phyloP scores from a whole-genome alignment of 1,140 invertebrate species.

The Ips nitidus region DNA sequence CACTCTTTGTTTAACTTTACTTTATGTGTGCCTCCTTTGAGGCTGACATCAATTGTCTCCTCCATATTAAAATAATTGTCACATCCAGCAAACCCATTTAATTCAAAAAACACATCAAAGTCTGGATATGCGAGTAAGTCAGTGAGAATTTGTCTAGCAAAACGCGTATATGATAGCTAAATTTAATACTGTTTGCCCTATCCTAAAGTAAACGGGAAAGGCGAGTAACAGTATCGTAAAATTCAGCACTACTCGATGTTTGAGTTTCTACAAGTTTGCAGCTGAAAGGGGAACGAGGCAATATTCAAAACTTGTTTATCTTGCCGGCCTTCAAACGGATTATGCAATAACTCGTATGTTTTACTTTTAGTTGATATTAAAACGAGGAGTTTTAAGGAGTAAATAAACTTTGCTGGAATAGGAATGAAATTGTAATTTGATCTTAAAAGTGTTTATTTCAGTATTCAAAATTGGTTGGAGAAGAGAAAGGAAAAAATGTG shows the following conservation, averaged over 20 bases:
- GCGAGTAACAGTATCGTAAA: constrained; percentile 4
- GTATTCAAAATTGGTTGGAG: background rate
- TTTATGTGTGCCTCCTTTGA: constrained; percentile 16
- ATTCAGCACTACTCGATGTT: background rate
- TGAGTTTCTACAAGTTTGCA: constrained; percentile 4
- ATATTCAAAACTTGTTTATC: constrained; percentile 29
- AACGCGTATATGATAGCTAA: no score
- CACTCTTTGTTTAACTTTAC: constrained; percentile 9
- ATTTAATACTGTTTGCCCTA: constrained; percentile 1
- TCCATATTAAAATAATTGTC: constrained; percentile 18
- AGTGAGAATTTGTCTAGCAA: no score
- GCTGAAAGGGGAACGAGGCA: constrained; percentile 15
- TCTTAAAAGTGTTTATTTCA: background rate
- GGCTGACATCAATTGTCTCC: constrained; percentile 12
- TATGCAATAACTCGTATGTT: constrained; percentile 6
- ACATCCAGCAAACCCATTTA: no score
- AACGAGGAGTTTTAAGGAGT: background rate
- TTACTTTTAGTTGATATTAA: background rate
- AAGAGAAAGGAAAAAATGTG: no score
- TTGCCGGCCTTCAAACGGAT: constrained; percentile 11
- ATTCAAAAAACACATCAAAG: no score
- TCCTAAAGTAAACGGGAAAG: constrained; percentile 4
- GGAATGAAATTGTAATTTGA: no score
- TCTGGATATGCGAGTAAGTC: no score
- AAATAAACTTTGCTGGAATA: no score